These are phyloP conservation scores for Chlorops oryzae DNA, from an alignment of 1,140 invertebrate genomes.

Conservation along the genomic window DNA sequence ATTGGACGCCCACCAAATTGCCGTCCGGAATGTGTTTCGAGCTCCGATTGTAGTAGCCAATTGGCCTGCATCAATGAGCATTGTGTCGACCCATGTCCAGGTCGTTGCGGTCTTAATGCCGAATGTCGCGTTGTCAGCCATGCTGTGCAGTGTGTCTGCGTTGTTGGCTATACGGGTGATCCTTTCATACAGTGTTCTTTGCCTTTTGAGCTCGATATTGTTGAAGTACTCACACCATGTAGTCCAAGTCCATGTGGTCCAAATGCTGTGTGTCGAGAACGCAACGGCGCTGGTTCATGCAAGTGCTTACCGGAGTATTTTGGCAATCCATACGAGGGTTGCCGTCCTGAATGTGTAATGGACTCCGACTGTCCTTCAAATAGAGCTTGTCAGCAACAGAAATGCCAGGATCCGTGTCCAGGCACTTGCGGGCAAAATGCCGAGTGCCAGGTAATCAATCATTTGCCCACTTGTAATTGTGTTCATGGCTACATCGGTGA, in stretches of 20 bases:
- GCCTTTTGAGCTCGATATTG: conserved; percentile 38
- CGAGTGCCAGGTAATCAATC: conserved; percentile 66
- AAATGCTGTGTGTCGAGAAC: conserved; percentile 66
- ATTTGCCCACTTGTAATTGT: conserved; percentile 66
- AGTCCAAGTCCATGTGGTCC: conserved; percentile 65
- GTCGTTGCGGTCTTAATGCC: conserved; percentile 72
- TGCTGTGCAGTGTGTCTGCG: conserved; percentile 69
- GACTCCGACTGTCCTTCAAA: conserved; percentile 64
- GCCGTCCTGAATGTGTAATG: conserved; percentile 60
- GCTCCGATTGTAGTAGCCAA: conserved; percentile 70
- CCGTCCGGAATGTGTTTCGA: conserved; percentile 69
- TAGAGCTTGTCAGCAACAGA: conserved; percentile 61
- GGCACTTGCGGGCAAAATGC: conserved; percentile 68
- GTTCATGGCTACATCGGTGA: conserved; percentile 60
- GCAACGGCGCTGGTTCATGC: conserved; percentile 61
- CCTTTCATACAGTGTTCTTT: conserved; percentile 60
- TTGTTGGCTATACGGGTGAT: conserved; percentile 67
- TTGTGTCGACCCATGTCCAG: conserved; percentile 74
- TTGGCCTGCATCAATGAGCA: conserved; percentile 70
- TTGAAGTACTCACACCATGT: conserved; percentile 53
- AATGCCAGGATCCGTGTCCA: conserved; percentile 67
- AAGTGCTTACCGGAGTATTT: conserved; percentile 64
- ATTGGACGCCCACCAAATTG: conserved; percentile 74
- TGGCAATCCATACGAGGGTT: conserved; percentile 72
- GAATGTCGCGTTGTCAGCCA: conserved; percentile 74